Evolutionary conservation across 2,113 vertebrate species (phyloP), one percentile per base, ranked within the genome.

Genomic region (Stigmatopora argus): DNA sequence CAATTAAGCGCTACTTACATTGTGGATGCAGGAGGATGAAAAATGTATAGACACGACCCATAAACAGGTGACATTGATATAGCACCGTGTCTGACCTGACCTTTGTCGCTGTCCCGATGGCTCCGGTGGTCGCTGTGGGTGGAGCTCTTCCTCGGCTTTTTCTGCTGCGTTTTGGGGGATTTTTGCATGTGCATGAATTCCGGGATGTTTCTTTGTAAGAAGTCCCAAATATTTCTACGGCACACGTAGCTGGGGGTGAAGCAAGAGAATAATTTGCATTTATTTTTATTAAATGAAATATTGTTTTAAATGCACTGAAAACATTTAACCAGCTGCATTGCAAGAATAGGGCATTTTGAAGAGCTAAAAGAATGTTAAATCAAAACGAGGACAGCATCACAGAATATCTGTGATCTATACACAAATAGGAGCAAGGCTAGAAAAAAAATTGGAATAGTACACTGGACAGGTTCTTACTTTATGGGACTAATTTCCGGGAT

Each of bases 401-500:
- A n/a, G 17, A 51, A 51, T 19, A 6, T n/a, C 1, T 51, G 48
- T 51, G 6, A 9, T 9, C 38, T 41, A 41, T 41, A n/a, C 51
- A 53, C 51, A 53, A 53, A 2, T 11, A 23, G 4, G 21, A 53
- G 51, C 19, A 53, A 53, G 15, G 17, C 56, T 35, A 26, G 23
- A 14, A 31, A 59, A 6, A 38, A 1, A 45, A 45, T 13, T 46
- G 5, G 8, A 60, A 56, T 12, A 52, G 44, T 46, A 52, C 11
- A 51, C 26, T 6, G 19, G 55, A 85, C 86, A 41, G 18, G 19
- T 19, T 26, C 81, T 85, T 92, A 99, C 96, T 88, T 87, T 41
- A 98, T 82, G 47, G 92, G 88, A 78, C 89, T 89, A 66, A 93
- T 72, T 87, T 97, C 94, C 21, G 94, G 94, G 73, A 94, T 83